phyloP scores from a whole-genome alignment of 2,113 vertebrate genomes.

The Barnardius zonarius region DNA sequence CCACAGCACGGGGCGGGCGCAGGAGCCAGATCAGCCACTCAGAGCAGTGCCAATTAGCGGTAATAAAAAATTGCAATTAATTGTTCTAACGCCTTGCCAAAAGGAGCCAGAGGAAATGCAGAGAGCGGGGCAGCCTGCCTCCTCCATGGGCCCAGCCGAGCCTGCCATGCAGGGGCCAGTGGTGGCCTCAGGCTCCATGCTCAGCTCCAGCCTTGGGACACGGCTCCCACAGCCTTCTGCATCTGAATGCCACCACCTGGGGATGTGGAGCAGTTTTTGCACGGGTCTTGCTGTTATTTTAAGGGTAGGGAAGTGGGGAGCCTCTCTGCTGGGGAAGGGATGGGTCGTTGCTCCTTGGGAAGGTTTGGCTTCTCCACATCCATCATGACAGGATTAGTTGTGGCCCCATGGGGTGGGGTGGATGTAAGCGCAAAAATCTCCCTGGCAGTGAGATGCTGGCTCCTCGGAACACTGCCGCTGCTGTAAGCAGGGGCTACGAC shows the following conservation, averaged over 20 bases:
- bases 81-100: conserved; percentile 10
- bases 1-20: not conserved
- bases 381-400: not conserved
- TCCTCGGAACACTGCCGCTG: not conserved
- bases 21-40: conserved; percentile 20
- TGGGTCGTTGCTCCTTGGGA: not conserved
- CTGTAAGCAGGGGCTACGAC: accelerated
- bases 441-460: not conserved
- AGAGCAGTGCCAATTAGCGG: not conserved
- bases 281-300: not conserved
- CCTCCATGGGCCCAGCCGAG: not conserved
- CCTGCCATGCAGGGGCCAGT: not conserved
- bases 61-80: conserved; percentile 24
- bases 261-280: not conserved
- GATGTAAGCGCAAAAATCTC: not conserved
- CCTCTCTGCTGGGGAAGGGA: not conserved
- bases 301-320: not conserved
- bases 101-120: not conserved
- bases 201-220: not conserved
- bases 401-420: not conserved
- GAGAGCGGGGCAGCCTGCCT: not conserved
- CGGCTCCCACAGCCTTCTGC: not conserved
- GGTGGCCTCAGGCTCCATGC: not conserved
- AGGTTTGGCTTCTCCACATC: not conserved
- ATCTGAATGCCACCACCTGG: not conserved